Evolutionary conservation across 2,113 vertebrate species (phyloP).

Genomic region (Craseonycteris thonglongyai): DNA sequence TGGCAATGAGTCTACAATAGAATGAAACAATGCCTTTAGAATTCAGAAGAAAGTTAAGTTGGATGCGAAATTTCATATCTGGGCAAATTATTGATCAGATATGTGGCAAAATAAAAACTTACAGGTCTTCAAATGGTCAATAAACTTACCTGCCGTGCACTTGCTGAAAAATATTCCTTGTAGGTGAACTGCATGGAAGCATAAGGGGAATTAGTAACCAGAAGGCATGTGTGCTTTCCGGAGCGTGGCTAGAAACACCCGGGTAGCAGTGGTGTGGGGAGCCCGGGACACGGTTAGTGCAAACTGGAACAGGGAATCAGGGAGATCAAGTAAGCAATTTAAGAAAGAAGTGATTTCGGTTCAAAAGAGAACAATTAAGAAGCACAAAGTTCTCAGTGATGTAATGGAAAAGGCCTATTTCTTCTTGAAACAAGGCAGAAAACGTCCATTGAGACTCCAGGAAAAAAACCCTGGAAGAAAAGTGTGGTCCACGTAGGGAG

Average conservation of each 20-base stretch:
- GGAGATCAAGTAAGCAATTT: background rate
- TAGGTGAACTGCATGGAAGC: background rate
- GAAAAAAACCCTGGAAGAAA: background rate
- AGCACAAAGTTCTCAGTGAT: background rate
- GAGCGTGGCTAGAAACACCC: background rate
- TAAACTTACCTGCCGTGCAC: background rate
- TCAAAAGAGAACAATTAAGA: background rate
- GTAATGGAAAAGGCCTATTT: slow-evolving; percentile 12
- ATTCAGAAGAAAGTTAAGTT: background rate
- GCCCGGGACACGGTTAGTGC: background rate
- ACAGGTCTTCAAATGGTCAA: background rate
- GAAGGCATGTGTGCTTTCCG: background rate
- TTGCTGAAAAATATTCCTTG: background rate
- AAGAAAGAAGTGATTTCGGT: background rate
- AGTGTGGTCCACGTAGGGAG: background rate
- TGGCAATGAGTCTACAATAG: background rate
- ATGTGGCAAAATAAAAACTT: background rate
- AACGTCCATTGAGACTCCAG: background rate
- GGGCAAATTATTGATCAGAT: background rate
- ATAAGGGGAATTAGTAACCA: background rate
- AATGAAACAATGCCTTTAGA: background rate
- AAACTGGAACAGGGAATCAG: background rate
- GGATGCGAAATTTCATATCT: background rate
- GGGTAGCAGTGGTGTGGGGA: background rate
- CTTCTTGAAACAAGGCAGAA: slow-evolving; percentile 16